Conservation (phyloP, 2,797 vertebrate genomes). For the Centroberyx gerrardi region DNA sequence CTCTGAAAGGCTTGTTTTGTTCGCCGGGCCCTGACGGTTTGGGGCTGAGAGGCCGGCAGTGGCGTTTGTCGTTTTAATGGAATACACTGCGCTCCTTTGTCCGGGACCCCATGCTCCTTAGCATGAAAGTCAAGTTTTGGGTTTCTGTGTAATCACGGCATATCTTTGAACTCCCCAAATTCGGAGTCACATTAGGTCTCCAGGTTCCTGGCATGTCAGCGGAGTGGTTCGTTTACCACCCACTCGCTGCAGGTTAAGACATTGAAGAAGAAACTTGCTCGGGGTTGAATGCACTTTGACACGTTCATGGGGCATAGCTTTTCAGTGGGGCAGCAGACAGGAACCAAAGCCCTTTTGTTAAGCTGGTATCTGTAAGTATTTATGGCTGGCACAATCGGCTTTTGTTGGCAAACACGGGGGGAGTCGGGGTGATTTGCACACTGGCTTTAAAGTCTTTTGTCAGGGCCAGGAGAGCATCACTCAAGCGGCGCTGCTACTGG, state of each 20-base stretch:
- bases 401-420: constrained; percentile 80
- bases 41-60: constrained; percentile 58
- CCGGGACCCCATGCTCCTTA: constrained; percentile 45
- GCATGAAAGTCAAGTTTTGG: constrained; percentile 67
- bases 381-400: constrained; percentile 79
- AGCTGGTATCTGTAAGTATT: constrained; percentile 81
- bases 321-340: constrained; percentile 63
- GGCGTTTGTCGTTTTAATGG: constrained; percentile 70
- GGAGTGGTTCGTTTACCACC: constrained; percentile 54
- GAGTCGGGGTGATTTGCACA: constrained; percentile 76
- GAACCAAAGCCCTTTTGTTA: constrained; percentile 77
- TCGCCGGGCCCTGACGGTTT: constrained; percentile 61
- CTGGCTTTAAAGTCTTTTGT: constrained; percentile 80
- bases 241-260: constrained; percentile 57
- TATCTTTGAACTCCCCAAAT: constrained; percentile 54
- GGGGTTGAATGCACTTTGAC: constrained; percentile 50
- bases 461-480: constrained; percentile 69
- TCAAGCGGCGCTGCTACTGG: constrained; percentile 65
- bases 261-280: constrained; percentile 44
- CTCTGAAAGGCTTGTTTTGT: constrained; percentile 80
- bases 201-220: constrained; percentile 31
- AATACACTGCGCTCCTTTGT: constrained; percentile 78
- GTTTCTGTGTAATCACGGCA: constrained; percentile 63
- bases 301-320: constrained; percentile 53
- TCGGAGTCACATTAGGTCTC: constrained; percentile 50